Conservation (phyloP, 1,140 invertebrate species). For the Listronotus bonariensis region DNA sequence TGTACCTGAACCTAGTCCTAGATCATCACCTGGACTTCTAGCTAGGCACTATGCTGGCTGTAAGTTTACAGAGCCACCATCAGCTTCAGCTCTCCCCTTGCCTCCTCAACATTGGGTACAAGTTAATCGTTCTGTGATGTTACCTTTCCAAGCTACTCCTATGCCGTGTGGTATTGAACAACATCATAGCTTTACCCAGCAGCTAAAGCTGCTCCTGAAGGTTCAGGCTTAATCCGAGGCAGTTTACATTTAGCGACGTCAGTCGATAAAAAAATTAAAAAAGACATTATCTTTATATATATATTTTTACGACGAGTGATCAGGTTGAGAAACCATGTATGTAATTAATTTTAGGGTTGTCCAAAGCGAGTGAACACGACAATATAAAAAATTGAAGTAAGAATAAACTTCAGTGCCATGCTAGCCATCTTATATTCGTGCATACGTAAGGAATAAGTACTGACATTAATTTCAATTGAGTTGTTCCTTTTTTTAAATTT, state of each 20-base stretch:
- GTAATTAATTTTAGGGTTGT: slow-evolving; percentile 48
- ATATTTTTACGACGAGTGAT: slow-evolving; percentile 45
- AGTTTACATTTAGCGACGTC: slow-evolving; percentile 17
- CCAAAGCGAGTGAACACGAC: slow-evolving; percentile 56
- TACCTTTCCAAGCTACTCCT: slow-evolving; percentile 28
- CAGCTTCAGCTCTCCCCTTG: slow-evolving; percentile 64
- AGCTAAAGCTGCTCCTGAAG: slow-evolving; percentile 60
- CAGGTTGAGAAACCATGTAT: slow-evolving; percentile 36
- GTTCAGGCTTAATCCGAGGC: slow-evolving; percentile 59
- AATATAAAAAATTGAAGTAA: slow-evolving; percentile 40
- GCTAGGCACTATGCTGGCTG: slow-evolving; percentile 63
- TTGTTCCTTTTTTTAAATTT: too few species aligned
- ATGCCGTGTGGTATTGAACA: slow-evolving; percentile 17
- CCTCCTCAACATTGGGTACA: slow-evolving; percentile 65
- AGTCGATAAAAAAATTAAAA: slow-evolving; percentile 20
- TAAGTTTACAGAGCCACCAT: slow-evolving; percentile 66
- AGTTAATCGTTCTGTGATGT: slow-evolving; percentile 25
- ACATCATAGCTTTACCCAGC: slow-evolving; percentile 58
- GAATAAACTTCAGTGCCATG: slow-evolving; percentile 20
- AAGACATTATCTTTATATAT: slow-evolving; percentile 46
- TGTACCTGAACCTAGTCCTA: slow-evolving; percentile 31
- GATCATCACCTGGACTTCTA: slow-evolving; percentile 48
- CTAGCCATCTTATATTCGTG: too few species aligned
- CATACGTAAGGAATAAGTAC: too few species aligned
- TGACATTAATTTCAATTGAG: too few species aligned